Evolutionary conservation across 2,113 vertebrate genomes (phyloP).

Genomic region (Psephotus haematonotus): DNA sequence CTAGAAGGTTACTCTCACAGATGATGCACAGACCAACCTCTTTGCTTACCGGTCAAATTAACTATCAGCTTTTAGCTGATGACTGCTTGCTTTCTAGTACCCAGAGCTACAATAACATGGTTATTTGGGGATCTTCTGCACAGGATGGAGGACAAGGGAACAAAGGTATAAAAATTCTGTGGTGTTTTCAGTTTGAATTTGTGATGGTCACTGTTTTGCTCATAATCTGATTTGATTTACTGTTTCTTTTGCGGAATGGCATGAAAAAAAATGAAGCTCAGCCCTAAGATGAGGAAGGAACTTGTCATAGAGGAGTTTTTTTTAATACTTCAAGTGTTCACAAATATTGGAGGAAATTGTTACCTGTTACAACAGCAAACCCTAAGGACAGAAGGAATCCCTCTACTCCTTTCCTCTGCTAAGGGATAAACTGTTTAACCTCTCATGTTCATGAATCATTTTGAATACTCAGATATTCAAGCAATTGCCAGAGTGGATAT

Average conservation of each 20-base stretch:
- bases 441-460: not conserved
- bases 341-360: not conserved
- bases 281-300: not conserved
- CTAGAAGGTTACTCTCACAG: not conserved
- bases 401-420: not conserved
- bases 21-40: not conserved
- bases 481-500: not conserved
- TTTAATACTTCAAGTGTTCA: not conserved
- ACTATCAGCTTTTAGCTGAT: not conserved
- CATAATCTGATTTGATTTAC: not conserved
- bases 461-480: not conserved
- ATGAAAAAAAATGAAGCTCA: not conserved
- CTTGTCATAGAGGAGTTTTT: not conserved
- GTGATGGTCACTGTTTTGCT: not conserved
- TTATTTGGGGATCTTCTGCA: not conserved
- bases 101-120: not conserved
- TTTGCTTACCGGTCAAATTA: not conserved
- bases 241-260: not conserved
- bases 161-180: not conserved
- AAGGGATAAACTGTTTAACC: not conserved
- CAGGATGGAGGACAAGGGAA: not conserved
- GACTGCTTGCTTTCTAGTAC: not conserved
- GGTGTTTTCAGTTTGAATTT: not conserved
- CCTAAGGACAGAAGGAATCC: not conserved
- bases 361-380: not conserved